Evolutionary conservation across 2,797 vertebrate species (phyloP), one percentile per base, ranked within the genome.

Genomic region (Pelodytes ibericus): DNA sequence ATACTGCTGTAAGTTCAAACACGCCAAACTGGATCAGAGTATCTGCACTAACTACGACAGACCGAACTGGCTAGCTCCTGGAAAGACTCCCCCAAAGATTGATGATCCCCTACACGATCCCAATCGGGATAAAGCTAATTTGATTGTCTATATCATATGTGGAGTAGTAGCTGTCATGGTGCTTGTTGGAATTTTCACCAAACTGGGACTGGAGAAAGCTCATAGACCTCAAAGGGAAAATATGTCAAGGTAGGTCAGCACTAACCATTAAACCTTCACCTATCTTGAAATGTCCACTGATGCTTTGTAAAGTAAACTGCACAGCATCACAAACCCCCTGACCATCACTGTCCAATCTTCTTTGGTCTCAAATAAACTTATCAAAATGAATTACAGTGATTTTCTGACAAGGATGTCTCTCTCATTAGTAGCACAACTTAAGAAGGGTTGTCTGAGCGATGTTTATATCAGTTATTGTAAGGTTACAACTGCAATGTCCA

Each of bases 161-260:
- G 97, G 95, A 90, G 96, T 99, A 85, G 97, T 99, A 89, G 97
- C 97, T 61, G 94, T 99, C 81, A 97, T 99, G 97, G 97, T 97
- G 76, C 92, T 99, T 24, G 96, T 98, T 84, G 97, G 97, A 81
- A 99, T 99, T 90, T 98, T 98, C 94, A 99, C 97, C 84, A 99
- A 99, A 86, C 86, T 98, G 84, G 96, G 96, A 41, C 89, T 98
- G 87, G 96, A 98, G 84, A 98, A 98, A 82, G 96, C 96, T 4
- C 96, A 98, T 87, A 92, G 97, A 83, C 96, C 97, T 60, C 96
- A 98, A 83, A 93, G 96, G 81, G 97, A 99, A 84, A 97, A 97
- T 87, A 97, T 98, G 95, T 95, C 94, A 93, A 97, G 97, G 96
- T 98, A 82, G 10, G 75, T 72, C 11, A 47, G 6, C 41, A 33